A percentile compares a stretch with the other conserved stretches of the same genome.
Evolutionary conservation across 2,888 invertebrate genomes (phyloP).

Genomic region (Tenthredo notha): DNA sequence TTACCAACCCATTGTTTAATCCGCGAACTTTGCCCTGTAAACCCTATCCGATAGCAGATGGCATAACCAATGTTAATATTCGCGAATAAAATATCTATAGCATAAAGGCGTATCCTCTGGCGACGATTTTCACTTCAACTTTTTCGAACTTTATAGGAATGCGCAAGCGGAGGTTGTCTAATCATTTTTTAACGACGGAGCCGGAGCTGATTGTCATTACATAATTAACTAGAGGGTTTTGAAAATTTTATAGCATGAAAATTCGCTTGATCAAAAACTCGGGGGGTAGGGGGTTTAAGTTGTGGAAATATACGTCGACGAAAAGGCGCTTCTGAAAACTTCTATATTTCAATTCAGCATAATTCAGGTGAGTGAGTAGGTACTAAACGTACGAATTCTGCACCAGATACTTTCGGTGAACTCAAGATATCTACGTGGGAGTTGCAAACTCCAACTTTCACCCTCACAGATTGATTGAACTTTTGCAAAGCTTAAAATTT

Average conservation of each 20-base stretch:
- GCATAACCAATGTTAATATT: not conserved
- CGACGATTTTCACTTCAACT: not conserved
- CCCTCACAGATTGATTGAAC: not conserved
- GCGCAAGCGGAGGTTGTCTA: not conserved
- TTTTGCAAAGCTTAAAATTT: not conserved
- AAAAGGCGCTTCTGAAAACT: not conserved
- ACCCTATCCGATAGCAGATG: not conserved
- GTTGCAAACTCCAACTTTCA: not conserved
- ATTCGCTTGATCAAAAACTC: not conserved
- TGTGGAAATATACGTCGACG: not conserved
- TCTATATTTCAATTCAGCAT: not conserved
- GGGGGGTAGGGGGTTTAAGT: not conserved
- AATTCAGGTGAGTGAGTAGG: too few species aligned
- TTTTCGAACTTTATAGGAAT: not conserved
- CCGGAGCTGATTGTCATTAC: slow-evolving; percentile 11
- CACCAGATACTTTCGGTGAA: not conserved
- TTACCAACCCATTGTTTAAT: slow-evolving; percentile 39
- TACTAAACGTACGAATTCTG: not conserved
- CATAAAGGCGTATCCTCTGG: not conserved
- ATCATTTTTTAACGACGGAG: not conserved
- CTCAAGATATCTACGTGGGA: not conserved
- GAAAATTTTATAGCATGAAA: not conserved
- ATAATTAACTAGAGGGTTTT: not conserved
- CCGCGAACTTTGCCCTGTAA: slow-evolving; percentile 28
- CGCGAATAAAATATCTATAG: not conserved